These are phyloP conservation scores for Plumapathes pennacea DNA, from an alignment of 92 coral and sea anemone genomes.

Conservation along the genomic window DNA sequence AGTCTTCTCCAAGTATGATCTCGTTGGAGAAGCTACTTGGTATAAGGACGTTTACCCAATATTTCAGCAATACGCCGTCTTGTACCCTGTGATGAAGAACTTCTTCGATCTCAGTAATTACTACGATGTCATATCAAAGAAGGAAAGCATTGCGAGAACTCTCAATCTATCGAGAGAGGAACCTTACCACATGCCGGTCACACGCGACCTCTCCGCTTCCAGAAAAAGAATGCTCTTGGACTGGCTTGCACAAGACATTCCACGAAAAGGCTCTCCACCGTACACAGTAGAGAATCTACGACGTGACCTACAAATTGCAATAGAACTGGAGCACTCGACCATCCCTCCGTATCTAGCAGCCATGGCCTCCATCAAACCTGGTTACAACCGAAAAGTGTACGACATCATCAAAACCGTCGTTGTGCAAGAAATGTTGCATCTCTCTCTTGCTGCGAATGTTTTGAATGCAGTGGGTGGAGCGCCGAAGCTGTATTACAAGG, in stretches of 20 bases:
- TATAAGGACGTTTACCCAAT: conserved; percentile 64
- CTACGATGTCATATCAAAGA: conserved; percentile 48
- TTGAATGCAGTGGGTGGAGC: conserved; percentile 78
- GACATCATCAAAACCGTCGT: conserved; percentile 43
- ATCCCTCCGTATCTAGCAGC: conserved; percentile 80
- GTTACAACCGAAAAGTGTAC: conserved; percentile 49
- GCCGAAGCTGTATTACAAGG: conserved; percentile 42
- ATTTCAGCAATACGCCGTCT: conserved; percentile 70
- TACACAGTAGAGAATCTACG: conserved; percentile 50
- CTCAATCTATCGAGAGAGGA: conserved; percentile 45
- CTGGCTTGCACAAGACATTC: conserved; percentile 53
- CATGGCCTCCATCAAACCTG: conserved; percentile 55
- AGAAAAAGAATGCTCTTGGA: conserved; percentile 52
- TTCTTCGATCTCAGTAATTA: conserved; percentile 72
- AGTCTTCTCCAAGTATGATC: conserved; percentile 26
- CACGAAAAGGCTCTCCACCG: conserved; percentile 28
- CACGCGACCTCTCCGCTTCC: conserved; percentile 66
- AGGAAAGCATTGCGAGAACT: conserved; percentile 25
- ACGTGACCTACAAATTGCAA: conserved; percentile 57
- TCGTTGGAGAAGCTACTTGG: conserved; percentile 51
- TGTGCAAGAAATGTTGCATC: conserved; percentile 70
- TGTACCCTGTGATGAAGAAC: conserved; percentile 77
- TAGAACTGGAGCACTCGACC: conserved; percentile 69
- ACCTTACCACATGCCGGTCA: conserved; percentile 78
- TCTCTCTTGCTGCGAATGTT: conserved; percentile 71